Evolutionary conservation across 2,888 invertebrate species (phyloP), one percentile per base, ranked within the genome.

Genomic region (Embidobia sp.): DNA sequence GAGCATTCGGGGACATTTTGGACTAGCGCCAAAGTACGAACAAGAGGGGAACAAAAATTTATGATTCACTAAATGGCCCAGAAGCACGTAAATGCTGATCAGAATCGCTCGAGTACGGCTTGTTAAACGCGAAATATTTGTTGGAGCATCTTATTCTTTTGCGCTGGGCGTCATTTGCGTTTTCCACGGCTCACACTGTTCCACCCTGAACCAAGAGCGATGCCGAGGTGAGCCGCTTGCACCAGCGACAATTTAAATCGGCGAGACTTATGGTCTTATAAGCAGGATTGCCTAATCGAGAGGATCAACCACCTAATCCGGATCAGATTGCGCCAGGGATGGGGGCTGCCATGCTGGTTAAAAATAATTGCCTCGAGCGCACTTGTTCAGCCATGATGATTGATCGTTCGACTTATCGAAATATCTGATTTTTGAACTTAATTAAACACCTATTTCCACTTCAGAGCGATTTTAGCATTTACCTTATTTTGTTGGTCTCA

Each of bases 61-160:
- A 77, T 77, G 77, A 72, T 72, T 61, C 66, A 35, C 48, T 66
- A 76, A 76, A 76, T 70, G 76, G 76, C 63, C 46, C 42, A 70
- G 57, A 70, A 70, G 35, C 55, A 64, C 66, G 70, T 72, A 61
- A 76, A 64, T 59, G 70, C 59, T 70, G 70, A 76, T 76, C 64
- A 69, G 49, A 64, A 76, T 70, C 64, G 46, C 31, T 61, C 40
- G 59, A 51, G 64, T 46, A 61, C 53, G 53, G 40, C 67, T 75
- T 61, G 74, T 67, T 64, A 55, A 76, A 64, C 55, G 57, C 46
- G 22, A 57, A 64, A 49, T 70, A 64, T 70, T 75, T 69, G 67
- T 55, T 55, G 44, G 33, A 61, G 37, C 44, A 40, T 61, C 67
- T 67, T 49, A 26, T 66, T 66, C 40, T 49, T 42, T 53, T 0